These are phyloP conservation scores for Conopomorpha cramerella DNA, from an alignment of 1,140 invertebrate species.

Conservation along the genomic window DNA sequence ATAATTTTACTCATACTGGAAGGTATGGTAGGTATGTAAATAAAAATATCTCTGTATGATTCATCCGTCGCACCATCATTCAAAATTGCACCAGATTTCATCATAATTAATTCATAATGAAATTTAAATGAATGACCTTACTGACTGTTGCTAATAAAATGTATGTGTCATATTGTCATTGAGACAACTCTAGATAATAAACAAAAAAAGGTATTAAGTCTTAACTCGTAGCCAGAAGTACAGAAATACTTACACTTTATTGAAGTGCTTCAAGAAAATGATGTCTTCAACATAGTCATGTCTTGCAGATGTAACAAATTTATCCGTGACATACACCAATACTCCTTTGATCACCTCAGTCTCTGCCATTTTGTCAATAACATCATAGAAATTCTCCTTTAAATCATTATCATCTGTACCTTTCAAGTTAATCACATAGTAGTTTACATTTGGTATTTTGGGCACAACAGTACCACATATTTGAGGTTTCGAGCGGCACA, in stretches of 20 bases:
- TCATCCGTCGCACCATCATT: no score
- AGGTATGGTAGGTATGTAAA: no score
- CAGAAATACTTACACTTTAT: slow-evolving; percentile 39
- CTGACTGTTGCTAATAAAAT: no score
- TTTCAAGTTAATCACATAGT: slow-evolving; percentile 33
- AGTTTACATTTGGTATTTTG: slow-evolving; percentile 34
- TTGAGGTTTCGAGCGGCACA: slow-evolving; percentile 13
- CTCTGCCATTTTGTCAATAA: slow-evolving; percentile 19
- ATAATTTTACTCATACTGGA: no score
- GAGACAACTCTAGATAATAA: no score
- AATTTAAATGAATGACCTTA: no score
- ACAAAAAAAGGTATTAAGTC: no score
- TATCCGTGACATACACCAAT: slow-evolving; percentile 38
- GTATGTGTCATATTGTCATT: no score
- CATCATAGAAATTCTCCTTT: slow-evolving; percentile 23
- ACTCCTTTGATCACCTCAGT: slow-evolving; percentile 31
- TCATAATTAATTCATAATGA: no score
- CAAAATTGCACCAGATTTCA: neutral
- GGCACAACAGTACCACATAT: slow-evolving; percentile 34
- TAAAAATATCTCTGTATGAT: no score
- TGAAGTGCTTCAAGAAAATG: slow-evolving; percentile 40
- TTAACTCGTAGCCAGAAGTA: no score
- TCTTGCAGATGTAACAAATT: no score
- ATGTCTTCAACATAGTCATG: slow-evolving; percentile 34
- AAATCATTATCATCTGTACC: slow-evolving; percentile 17